A percentile compares a stretch with the other conserved stretches of the same genome.
Conservation (phyloP, 1,140 invertebrate genomes). For the Sitophilus oryzae region DNA sequence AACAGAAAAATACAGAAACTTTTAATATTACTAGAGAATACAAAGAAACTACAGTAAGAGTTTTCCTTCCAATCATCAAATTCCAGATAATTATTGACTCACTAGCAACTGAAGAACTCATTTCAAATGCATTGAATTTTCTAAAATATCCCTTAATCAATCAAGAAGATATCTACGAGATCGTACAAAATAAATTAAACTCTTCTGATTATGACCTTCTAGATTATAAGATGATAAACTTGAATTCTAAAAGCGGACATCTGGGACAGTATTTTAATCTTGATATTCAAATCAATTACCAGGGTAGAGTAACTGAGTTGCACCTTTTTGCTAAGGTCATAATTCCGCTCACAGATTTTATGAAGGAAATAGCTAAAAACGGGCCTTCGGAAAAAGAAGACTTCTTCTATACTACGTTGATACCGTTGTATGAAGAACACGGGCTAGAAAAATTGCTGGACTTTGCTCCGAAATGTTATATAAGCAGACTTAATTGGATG, state of each 20-base stretch:
- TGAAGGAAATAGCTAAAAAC: constrained; percentile 5
- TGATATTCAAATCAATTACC: constrained; percentile 3
- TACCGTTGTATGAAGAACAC: constrained; percentile 11
- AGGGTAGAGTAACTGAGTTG: background rate
- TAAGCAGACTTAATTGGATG: constrained; percentile 12
- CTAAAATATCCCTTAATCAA: constrained; percentile 7
- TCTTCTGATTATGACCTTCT: background rate
- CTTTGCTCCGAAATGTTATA: constrained; percentile 20
- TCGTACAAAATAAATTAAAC: constrained; percentile 10
- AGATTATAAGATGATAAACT: constrained; percentile 5
- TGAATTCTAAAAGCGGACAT: constrained; percentile 22
- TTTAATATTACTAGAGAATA: constrained; percentile 4
- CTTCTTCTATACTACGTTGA: constrained; percentile 19
- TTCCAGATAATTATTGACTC: background rate
- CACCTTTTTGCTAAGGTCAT: constrained; percentile 27
- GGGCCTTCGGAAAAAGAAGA: constrained; percentile 20
- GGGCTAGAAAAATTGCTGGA: constrained; percentile 15
- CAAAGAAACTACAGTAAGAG: constrained; percentile 1
- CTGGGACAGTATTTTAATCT: constrained; percentile 26
- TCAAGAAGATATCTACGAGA: constrained; percentile 19
- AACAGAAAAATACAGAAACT: background rate
- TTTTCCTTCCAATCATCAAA: constrained; percentile 3
- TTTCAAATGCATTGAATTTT: background rate
- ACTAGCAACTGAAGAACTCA: constrained; percentile 8
- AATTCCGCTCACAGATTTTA: background rate